A percentile compares a stretch with the other conserved stretches of the same genome.
These are phyloP conservation scores for Crotalus adamanteus DNA, from an alignment of 2,797 vertebrate genomes.

Conservation along the genomic window DNA sequence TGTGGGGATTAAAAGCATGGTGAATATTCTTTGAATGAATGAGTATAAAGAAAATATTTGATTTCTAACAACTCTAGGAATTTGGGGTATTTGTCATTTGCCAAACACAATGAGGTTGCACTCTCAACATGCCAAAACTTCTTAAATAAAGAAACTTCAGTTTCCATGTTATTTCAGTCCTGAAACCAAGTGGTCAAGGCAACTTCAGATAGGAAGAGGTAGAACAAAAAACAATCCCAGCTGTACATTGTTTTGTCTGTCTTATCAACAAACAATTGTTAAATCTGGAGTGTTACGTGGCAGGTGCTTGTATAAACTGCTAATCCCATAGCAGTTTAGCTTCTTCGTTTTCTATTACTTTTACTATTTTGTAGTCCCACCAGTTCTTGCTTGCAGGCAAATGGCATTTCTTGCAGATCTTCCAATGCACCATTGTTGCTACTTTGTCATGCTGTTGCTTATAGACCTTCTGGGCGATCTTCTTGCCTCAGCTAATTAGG, in stretches of 20 bases:
- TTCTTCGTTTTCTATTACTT: background rate
- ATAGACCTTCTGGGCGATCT: background rate
- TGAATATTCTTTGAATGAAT: background rate
- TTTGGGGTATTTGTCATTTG: background rate
- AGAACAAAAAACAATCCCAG: background rate
- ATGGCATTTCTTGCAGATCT: background rate
- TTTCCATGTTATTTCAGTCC: background rate
- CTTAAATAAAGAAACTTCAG: background rate
- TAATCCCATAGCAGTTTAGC: background rate
- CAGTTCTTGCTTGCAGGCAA: background rate
- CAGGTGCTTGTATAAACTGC: background rate
- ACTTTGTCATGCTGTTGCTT: background rate
- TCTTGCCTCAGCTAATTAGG: background rate
- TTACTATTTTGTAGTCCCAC: background rate
- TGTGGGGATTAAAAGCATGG: background rate
- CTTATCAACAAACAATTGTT: background rate
- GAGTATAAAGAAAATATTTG: background rate
- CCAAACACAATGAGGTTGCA: background rate
- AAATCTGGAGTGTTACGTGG: background rate
- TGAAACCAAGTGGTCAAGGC: background rate
- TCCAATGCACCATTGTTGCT: background rate
- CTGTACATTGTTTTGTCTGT: background rate
- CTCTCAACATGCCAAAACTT: background rate
- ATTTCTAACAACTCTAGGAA: background rate
- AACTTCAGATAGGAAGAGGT: background rate